Conservation (phyloP, 2,113 vertebrate species). For the Anolis sagrei region DNA sequence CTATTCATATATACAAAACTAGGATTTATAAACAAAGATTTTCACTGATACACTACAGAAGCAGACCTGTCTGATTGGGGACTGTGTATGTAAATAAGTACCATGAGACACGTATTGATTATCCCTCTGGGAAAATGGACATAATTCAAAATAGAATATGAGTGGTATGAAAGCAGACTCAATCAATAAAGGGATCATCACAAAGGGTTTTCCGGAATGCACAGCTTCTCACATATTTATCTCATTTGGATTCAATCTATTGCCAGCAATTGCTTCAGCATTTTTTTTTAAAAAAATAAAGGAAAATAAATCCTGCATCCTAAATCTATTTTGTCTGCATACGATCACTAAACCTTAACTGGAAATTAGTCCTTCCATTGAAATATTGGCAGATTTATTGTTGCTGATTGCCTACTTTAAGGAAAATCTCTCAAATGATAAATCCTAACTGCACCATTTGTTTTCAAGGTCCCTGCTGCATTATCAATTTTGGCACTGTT, state of each 20-base stretch:
- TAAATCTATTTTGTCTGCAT: slow-evolving; percentile 16
- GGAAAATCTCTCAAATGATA: slow-evolving; percentile 28
- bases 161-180: not conserved
- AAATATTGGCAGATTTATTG: slow-evolving; percentile 35
- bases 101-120: not conserved
- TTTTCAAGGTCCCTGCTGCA: slow-evolving; percentile 32
- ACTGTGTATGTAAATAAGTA: not conserved
- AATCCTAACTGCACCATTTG: slow-evolving; percentile 31
- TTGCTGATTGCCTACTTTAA: slow-evolving; percentile 27
- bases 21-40: too few relatives aligned
- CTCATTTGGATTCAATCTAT: not conserved
- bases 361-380: slow-evolving; percentile 26
- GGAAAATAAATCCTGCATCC: not conserved
- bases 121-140: not conserved
- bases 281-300: not conserved
- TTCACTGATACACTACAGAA: not conserved
- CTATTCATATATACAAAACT: too few relatives aligned
- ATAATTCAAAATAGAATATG: not conserved
- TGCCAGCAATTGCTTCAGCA: not conserved
- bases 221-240: not conserved
- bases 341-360: slow-evolving; percentile 31
- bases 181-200: not conserved
- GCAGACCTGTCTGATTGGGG: not conserved
- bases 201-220: not conserved
- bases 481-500: slow-evolving; percentile 39